Evolutionary conservation across 1,140 invertebrate species (phyloP), one percentile per base, ranked within the genome.

Genomic region (Ephestia elutella): DNA sequence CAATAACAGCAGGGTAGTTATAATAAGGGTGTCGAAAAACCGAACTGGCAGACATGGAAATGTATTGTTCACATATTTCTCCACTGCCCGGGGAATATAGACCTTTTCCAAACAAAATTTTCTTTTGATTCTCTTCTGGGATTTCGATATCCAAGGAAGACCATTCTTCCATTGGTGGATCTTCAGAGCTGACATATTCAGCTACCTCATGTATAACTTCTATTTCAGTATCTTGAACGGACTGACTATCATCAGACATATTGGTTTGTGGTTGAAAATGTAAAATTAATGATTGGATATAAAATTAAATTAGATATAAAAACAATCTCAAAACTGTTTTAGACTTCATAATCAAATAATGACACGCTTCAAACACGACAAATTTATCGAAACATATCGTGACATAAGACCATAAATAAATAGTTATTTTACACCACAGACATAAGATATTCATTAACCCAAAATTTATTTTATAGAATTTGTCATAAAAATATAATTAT

Each of bases 1-100:
- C 89, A 28, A 63, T 57, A 35, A 89, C 55, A 18, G 73, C 72
- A 18, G 89, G 89, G 64, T 90, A 90, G 38, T 73, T 69, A 64
- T 82, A 90, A 44, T 87, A 81, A 5, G 76, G 73, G 70, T 90
- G 86, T 54, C 79, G 65, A 1, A 85, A 54, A 1, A 90, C 62
- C 2, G 86, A 86, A 60, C 88, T 90, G 13, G 73, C 76, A 8
- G 89, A 90, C 19, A 89, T 54, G 4, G 83, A 10, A 49, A 87
- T 63, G 30, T 83, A 83, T 25, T 79, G 75, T 5, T 66, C 60
- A 55, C 82, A 83, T 54, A 82, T 74, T 61, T 86, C 80, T 9
- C 73, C 80, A 49, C 75, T 81, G 3, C 78, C 82, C 8, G 75
- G 74, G 13, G 71, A 64, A 54, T 75, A 80, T 0, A 75, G 56